Conservation (phyloP, 2,888 invertebrate genomes). For the Epirrita christyi region DNA sequence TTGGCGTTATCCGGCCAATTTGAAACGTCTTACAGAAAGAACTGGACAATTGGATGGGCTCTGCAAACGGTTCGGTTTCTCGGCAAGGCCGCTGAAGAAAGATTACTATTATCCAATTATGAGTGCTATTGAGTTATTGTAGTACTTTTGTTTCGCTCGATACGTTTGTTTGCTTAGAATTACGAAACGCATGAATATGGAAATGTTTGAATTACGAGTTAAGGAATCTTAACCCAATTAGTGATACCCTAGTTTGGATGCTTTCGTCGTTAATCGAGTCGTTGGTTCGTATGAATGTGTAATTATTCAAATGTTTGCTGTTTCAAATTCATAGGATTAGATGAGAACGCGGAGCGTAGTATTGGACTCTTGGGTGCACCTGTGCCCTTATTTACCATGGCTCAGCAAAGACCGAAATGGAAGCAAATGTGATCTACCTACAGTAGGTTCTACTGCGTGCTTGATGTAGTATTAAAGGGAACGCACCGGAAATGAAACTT, state of each 20-base stretch:
- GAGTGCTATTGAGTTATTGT: conserved; percentile 64
- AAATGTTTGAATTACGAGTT: conserved; percentile 32
- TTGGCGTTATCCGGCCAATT: conserved; percentile 37
- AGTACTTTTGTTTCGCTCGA: conserved; percentile 49
- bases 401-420: too few relatives aligned
- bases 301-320: conserved; percentile 5
- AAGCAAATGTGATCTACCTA: too few relatives aligned
- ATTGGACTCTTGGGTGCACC: too few relatives aligned
- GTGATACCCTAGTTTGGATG: conserved; percentile 31
- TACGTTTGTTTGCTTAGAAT: conserved; percentile 49
- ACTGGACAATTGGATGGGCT: conserved; percentile 11
- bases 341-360: too few relatives aligned
- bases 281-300: background rate
- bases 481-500: too few relatives aligned
- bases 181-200: conserved; percentile 46
- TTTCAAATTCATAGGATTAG: too few relatives aligned
- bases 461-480: too few relatives aligned
- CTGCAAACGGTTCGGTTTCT: conserved; percentile 46
- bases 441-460: too few relatives aligned
- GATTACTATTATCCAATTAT: conserved; percentile 79
- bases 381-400: too few relatives aligned
- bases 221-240: conserved; percentile 37
- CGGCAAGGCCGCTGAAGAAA: conserved; percentile 66
- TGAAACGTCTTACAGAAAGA: conserved; percentile 24
- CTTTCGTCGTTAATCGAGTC: conserved; percentile 15